These are phyloP conservation scores for Philhelius pedissequus DNA, from an alignment of 2,888 invertebrate species.

Conservation along the genomic window DNA sequence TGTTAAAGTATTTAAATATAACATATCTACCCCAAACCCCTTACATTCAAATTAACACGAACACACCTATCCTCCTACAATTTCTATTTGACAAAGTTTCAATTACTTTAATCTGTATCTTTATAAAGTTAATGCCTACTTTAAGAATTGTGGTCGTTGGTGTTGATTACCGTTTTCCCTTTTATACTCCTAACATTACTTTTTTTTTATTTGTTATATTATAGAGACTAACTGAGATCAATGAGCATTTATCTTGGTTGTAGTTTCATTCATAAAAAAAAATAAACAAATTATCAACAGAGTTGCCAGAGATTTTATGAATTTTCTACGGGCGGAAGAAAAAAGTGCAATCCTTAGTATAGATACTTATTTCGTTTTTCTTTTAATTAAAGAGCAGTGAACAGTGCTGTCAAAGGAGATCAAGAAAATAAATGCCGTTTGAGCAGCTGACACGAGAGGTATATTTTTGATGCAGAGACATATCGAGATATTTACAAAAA, in stretches of 20 bases:
- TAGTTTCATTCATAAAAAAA: background rate
- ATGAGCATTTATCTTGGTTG: slow-evolving; percentile 4
- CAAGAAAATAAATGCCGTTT: too few relatives aligned
- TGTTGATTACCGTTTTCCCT: slow-evolving; percentile 19
- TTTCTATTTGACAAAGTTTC: slow-evolving; percentile 1
- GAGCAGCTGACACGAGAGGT: too few relatives aligned
- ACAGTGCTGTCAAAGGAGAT: too few relatives aligned
- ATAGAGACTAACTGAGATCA: background rate
- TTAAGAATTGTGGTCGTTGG: background rate
- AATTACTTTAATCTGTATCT: slow-evolving; percentile 19
- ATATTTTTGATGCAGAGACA: too few relatives aligned
- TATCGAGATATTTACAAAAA: too few relatives aligned
- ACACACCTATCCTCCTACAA: background rate
- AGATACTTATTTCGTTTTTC: too few relatives aligned
- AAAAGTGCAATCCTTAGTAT: too few relatives aligned
- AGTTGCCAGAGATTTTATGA: background rate
- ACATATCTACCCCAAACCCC: too few relatives aligned
- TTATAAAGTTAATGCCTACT: background rate
- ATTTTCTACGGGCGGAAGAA: too few relatives aligned
- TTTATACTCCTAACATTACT: background rate
- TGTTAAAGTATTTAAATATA: background rate
- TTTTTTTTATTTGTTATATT: background rate
- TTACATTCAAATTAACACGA: too few relatives aligned
- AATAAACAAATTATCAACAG: background rate
- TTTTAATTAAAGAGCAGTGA: too few relatives aligned